A percentile compares a stretch with the other conserved stretches of the same genome.
Conservation (phyloP, 2,113 vertebrate species). For the Petroica traversi region DNA sequence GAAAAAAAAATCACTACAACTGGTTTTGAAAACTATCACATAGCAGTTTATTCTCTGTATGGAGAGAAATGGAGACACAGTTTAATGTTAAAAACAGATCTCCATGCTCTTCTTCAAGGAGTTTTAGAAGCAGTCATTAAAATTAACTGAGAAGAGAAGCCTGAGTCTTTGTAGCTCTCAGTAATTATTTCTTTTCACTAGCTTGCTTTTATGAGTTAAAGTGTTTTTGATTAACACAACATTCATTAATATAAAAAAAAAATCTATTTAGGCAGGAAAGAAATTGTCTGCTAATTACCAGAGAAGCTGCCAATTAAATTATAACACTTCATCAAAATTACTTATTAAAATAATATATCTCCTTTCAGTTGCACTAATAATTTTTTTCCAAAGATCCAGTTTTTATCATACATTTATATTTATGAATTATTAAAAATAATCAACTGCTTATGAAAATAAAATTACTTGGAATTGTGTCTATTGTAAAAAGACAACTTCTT, state of each 20-base stretch:
- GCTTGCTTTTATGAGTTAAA: neutral
- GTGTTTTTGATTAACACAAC: neutral
- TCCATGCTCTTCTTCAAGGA: neutral
- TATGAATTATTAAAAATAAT: neutral
- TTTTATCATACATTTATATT: neutral
- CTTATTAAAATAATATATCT: neutral
- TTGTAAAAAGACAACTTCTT: neutral
- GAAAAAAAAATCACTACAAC: neutral
- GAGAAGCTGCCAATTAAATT: neutral
- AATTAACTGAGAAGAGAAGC: constrained; percentile 26
- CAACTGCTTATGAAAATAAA: neutral
- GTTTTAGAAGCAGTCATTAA: neutral
- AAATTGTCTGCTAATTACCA: neutral
- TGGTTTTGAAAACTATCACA: neutral
- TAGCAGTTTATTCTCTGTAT: neutral
- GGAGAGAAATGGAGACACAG: neutral
- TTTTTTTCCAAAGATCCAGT: neutral
- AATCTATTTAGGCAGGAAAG: neutral
- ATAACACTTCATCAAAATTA: neutral
- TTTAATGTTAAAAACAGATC: neutral
- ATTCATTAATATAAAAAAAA: constrained; percentile 4
- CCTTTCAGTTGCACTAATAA: neutral
- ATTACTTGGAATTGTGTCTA: neutral
- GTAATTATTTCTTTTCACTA: constrained; percentile 14
- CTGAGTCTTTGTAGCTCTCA: neutral